Evolutionary conservation across 2,797 vertebrate genomes (phyloP), one percentile per base, ranked within the genome.

Genomic region (Microhierax caerulescens): DNA sequence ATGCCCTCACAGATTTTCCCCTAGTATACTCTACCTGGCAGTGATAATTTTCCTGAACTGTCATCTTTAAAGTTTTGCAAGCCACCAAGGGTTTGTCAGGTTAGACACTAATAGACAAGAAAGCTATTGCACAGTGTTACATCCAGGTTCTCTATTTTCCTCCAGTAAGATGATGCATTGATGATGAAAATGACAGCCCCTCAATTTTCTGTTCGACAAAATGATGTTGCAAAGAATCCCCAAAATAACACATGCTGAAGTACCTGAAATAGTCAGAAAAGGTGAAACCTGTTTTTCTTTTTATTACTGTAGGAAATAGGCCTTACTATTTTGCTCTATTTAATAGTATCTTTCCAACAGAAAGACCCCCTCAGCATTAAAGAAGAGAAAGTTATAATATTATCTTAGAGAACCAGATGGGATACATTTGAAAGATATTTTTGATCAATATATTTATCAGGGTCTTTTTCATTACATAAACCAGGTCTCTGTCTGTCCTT

Each of bases 321-420:
- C 45, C 61, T 45, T 50, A 68, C 41, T 74, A 34, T 70, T 88
- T 69, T 45, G 32, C 24, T 85, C 13, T 77, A 9, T 74, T 92
- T 90, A 77, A 43, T 37, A 81, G 27, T 60, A 34, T 32, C 34
- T 87, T 84, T 94, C 63, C 81, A 94, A 41, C 6, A 72, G 72
- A 72, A 47, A 93, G 81, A 92, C 20, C 14, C 48, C 30, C 27
- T 83, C 45, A 18, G 8, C 22, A 25, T 45, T 56, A 50, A 60
- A 89, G 73, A 92, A 54, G 11, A 59, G 43, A 30, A 64, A 37
- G 28, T 73, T 73, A 30, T 45, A 48, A 61, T 81, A 86, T 87
- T 97, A 92, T 93, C 88, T 97, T 81, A 28, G 5, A 48, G 53
- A 83, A 85, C 28, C 67, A 96, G 92, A 76, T 24, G 16, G n/a